phyloP scores from a whole-genome alignment of 2,113 vertebrate species.

The Oreochromis aureus region DNA sequence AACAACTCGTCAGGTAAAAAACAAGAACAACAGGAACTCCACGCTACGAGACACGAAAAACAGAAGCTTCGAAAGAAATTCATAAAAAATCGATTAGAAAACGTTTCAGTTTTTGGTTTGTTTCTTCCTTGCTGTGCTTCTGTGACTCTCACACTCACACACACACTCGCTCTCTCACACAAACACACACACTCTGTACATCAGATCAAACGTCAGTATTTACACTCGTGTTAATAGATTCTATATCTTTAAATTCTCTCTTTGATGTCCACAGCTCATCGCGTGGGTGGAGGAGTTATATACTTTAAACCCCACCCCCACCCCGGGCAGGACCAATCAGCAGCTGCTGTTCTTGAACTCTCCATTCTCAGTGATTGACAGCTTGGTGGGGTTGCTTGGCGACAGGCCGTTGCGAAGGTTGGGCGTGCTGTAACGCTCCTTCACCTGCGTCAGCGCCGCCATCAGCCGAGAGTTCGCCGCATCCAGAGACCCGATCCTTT shows the following conservation, averaged over 20 bases:
- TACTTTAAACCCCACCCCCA: conserved; percentile 12
- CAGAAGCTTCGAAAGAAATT: conserved; percentile 17
- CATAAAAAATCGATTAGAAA: conserved; percentile 44
- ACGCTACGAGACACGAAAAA: neutral
- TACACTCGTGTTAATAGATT: conserved; percentile 19
- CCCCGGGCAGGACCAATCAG: conserved; percentile 60
- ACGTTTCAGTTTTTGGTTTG: conserved; percentile 29
- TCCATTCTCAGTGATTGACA: conserved; percentile 98
- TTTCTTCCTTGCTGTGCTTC: conserved; percentile 41
- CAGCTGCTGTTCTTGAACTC: conserved; percentile 99
- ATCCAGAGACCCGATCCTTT: conserved; percentile 89
- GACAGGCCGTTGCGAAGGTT: conserved; percentile 86
- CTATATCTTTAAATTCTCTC: neutral
- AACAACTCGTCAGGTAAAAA: conserved; percentile 14
- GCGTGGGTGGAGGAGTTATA: neutral
- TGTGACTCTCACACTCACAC: neutral
- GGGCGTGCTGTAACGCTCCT: conserved; percentile 89
- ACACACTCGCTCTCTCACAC: neutral
- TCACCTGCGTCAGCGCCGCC: conserved; percentile 92
- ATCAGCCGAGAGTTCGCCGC: conserved; percentile 91
- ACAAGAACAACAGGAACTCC: neutral
- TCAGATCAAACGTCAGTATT: conserved; percentile 12
- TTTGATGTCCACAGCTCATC: neutral
- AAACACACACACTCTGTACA: neutral
- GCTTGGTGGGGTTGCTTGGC: conserved; percentile 90